These are phyloP conservation scores for Colossoma macropomum DNA, from an alignment of 2,113 vertebrate species.

Conservation along the genomic window DNA sequence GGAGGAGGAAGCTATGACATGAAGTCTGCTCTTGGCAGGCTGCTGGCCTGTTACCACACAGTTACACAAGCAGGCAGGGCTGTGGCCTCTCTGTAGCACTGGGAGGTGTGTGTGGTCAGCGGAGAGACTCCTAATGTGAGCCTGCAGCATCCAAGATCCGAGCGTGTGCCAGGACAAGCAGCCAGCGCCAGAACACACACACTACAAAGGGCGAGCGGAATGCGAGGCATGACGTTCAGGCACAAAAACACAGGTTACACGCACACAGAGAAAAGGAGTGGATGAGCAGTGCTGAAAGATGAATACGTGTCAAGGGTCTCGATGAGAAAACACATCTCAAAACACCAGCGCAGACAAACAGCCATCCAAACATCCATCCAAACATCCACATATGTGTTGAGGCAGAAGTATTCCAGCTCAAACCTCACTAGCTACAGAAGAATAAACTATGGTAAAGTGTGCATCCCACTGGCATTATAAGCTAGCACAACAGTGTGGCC, in stretches of 20 bases:
- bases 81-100: slow-evolving; percentile 40
- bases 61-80: slow-evolving; percentile 46
- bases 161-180: slow-evolving; percentile 41
- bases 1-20: slow-evolving; percentile 18
- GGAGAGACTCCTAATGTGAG: slow-evolving; percentile 53
- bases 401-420: background rate
- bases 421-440: slow-evolving; percentile 7
- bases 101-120: slow-evolving; percentile 57
- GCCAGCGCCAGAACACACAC: slow-evolving; percentile 40
- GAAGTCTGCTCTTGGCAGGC: slow-evolving; percentile 31
- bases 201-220: slow-evolving; percentile 41
- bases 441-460: background rate
- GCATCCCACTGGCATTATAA: slow-evolving; percentile 9
- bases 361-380: background rate
- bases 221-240: slow-evolving; percentile 36
- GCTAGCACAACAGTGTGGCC: slow-evolving; percentile 23
- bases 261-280: slow-evolving; percentile 6
- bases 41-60: slow-evolving; percentile 31
- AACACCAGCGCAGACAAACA: background rate
- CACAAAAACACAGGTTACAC: slow-evolving; percentile 43
- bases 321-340: background rate
- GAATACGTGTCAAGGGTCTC: background rate
- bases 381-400: background rate
- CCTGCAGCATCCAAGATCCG: slow-evolving; percentile 45
- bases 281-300: slow-evolving; percentile 24